Evolutionary conservation across 2,797 vertebrate species (phyloP), one percentile per base, ranked within the genome.

Genomic region (Myoxocephalus aenaeus): DNA sequence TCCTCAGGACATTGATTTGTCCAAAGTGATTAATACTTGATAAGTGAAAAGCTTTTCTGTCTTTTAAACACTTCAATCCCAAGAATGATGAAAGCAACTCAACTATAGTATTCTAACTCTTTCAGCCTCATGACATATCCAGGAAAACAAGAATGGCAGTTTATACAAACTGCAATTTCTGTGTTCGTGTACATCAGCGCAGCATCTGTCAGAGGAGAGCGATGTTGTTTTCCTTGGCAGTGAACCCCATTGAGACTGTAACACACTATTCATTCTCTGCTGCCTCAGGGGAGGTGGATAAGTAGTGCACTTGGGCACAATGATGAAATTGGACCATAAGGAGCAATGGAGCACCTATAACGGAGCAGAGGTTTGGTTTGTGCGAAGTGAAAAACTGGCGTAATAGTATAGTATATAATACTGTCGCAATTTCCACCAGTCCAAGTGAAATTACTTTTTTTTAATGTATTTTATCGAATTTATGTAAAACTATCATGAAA

Each of bases 161-260:
- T 54, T 46, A 25, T 63, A 48, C 34, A 10, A 50, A 65, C 65
- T 38, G n/a, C 27, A 54, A 44, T 34, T 17, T 58, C 66, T 73
- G 32, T 72, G 57, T 61, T 50, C 46, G 76, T 68, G 65, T 27
- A 71, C 73, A 78, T 77, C 73, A 69, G 75, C 34, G 17, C 46
- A 78, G 68, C 69, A 87, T 83, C 79, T 80, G 79, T 29, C 54
- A 32, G 27, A 32, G 83, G 72, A 89, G 75, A 86, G 73, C 81
- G 80, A 74, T 57, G 75, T 80, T 81, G 86, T 92, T 92, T 91
- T 88, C 77, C 77, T 90, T 92, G 91, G 89, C 87, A 88, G 56
- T 75, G 75, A 86, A 86, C 65, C 79, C 71, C 63, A 73, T 22
- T 81, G 75, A 91, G 85, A 86, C 75, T 78, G 70, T 57, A 85